These are phyloP conservation scores for Copsychus sechellarum DNA, from an alignment of 2,113 vertebrate species.

Conservation along the genomic window DNA sequence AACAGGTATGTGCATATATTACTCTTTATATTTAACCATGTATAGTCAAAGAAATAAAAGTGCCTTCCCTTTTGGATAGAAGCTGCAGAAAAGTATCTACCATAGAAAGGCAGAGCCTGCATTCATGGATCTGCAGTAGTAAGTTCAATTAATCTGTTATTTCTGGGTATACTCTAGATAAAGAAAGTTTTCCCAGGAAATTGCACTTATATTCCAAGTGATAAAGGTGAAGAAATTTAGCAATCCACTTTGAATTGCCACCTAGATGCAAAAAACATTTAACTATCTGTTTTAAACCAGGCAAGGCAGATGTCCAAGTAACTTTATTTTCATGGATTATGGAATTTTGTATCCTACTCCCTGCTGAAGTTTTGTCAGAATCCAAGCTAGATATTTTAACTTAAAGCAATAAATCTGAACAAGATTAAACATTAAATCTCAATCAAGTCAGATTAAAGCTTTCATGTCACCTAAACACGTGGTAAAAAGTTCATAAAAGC, in stretches of 20 bases:
- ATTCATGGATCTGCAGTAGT: neutral
- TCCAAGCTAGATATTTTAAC: neutral
- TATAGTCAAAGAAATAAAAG: neutral
- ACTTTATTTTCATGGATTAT: neutral
- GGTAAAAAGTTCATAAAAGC: neutral
- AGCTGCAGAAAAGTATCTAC: neutral
- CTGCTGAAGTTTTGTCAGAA: neutral
- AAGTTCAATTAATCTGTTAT: neutral
- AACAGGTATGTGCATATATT: neutral
- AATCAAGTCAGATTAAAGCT: neutral
- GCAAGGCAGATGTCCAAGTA: neutral
- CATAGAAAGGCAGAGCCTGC: neutral
- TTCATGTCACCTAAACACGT: neutral
- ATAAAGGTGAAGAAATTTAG: neutral
- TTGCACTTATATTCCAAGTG: neutral
- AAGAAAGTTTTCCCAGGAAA: neutral
- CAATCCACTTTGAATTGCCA: neutral
- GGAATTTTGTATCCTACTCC: neutral
- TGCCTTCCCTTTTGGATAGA: neutral
- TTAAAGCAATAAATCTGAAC: neutral
- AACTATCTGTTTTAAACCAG: neutral
- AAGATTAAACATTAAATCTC: neutral
- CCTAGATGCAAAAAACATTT: neutral
- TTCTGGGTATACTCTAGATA: neutral
- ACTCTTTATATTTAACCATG: neutral